phyloP scores from a whole-genome alignment of 2,888 invertebrate genomes.

The Phania funesta region DNA sequence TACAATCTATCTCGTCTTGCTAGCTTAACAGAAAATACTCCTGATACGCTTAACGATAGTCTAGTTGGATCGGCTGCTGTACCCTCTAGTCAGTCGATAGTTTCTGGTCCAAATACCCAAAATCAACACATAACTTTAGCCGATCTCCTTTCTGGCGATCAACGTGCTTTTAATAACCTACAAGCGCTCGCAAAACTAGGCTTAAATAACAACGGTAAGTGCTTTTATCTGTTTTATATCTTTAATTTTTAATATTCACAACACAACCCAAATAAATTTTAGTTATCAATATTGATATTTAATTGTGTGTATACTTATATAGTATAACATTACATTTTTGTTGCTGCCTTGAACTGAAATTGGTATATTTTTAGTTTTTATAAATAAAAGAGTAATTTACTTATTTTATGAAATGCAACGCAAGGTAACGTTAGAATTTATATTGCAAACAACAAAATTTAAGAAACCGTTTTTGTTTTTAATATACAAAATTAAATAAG shows the following conservation, averaged over 20 bases:
- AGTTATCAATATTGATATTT: neutral
- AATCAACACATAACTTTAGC: slow-evolving; percentile 87
- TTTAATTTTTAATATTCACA: slow-evolving; percentile 1
- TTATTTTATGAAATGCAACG: too few relatives aligned
- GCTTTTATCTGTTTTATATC: neutral
- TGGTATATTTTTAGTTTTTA: too few relatives aligned
- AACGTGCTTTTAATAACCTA: slow-evolving; percentile 92
- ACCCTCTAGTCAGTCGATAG: slow-evolving; percentile 72
- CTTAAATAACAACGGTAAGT: slow-evolving; percentile 84
- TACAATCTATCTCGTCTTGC: slow-evolving; percentile 92
- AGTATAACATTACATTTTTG: too few relatives aligned
- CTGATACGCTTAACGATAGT: slow-evolving; percentile 80
- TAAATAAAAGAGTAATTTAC: too few relatives aligned
- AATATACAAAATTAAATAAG: too few relatives aligned
- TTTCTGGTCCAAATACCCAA: slow-evolving; percentile 81
- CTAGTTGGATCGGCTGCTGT: slow-evolving; percentile 68
- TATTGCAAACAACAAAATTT: too few relatives aligned
- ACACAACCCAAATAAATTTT: neutral
- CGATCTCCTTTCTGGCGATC: slow-evolving; percentile 87
- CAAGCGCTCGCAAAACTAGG: slow-evolving; percentile 94
- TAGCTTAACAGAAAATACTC: slow-evolving; percentile 86
- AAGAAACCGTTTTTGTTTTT: too few relatives aligned
- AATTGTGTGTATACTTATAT: too few relatives aligned
- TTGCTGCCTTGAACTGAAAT: too few relatives aligned
- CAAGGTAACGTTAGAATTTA: too few relatives aligned